Percentiles rank a stretch among this genome's conserved stretches.
Evolutionary conservation across 1,140 invertebrate species (phyloP).

Genomic region (Lordiphosa clarofinis): DNA sequence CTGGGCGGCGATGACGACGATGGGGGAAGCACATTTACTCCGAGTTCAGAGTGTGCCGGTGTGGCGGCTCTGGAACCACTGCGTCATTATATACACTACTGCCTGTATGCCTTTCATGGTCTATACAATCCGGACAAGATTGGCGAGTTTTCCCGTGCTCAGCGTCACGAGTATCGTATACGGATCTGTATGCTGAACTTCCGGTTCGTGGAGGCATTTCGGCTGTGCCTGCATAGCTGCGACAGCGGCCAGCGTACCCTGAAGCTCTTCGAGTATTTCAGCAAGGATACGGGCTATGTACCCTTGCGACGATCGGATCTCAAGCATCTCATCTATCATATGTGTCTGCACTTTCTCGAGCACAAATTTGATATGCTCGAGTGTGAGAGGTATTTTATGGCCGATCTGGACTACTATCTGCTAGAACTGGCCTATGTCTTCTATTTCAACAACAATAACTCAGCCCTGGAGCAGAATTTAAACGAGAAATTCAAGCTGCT

Average conservation of each 20-base stretch:
- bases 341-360: conserved; percentile 72
- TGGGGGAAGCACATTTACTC: conserved; percentile 50
- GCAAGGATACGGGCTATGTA: conserved; percentile 78
- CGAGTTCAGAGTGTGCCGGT: conserved; percentile 33
- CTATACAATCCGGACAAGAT: conserved; percentile 81
- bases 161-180: conserved; percentile 73
- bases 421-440: conserved; percentile 75
- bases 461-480: conserved; percentile 71
- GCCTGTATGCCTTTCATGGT: conserved; percentile 81
- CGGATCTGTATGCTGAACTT: conserved; percentile 77
- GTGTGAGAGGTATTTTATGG: conserved; percentile 74
- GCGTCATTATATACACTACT: conserved; percentile 81
- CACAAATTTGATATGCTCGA: conserved; percentile 66
- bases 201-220: conserved; percentile 74
- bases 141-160: conserved; percentile 66
- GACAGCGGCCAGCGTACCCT: conserved; percentile 57
- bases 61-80: conserved; percentile 50
- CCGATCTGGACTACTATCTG: conserved; percentile 77
- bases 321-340: conserved; percentile 76
- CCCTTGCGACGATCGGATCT: conserved; percentile 71
- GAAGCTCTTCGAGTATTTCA: conserved; percentile 79
- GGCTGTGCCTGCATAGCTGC: conserved; percentile 64
- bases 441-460: conserved; percentile 79
- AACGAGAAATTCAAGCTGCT: conserved; percentile 75
- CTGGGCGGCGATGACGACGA: conserved; percentile 29